phyloP scores from a whole-genome alignment of 2,113 vertebrate genomes.

The Cynoglossus semilaevis region DNA sequence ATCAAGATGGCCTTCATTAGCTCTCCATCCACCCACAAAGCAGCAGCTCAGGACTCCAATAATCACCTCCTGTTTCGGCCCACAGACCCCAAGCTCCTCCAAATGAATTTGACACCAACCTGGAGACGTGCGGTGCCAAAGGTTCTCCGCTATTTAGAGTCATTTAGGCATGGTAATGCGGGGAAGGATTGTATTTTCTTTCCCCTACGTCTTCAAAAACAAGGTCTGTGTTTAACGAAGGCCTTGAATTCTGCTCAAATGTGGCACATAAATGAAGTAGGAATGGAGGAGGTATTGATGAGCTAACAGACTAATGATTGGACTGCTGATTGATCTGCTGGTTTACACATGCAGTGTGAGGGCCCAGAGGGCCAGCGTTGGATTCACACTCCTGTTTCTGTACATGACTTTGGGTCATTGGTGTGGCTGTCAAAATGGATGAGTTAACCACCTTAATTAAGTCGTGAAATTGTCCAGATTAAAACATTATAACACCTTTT shows the following conservation, averaged over 20 bases:
- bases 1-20: slow-evolving; percentile 41
- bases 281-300: neutral
- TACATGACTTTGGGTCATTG: no score
- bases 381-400: no score
- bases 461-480: no score
- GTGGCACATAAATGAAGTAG: neutral
- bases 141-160: neutral
- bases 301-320: no score
- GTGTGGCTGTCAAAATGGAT: no score
- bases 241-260: neutral
- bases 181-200: neutral
- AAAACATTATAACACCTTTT: no score
- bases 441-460: no score
- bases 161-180: neutral
- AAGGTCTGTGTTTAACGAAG: neutral
- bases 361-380: no score
- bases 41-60: slow-evolving; percentile 13
- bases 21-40: slow-evolving; percentile 36
- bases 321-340: no score
- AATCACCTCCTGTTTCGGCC: slow-evolving; percentile 36
- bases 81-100: slow-evolving; percentile 19
- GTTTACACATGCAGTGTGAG: no score
- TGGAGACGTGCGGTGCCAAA: neutral
- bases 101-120: slow-evolving; percentile 17
- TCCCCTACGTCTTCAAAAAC: neutral